Evolutionary conservation across 2,113 vertebrate species (phyloP).

Genomic region (Oncorhynchus tshawytscha): DNA sequence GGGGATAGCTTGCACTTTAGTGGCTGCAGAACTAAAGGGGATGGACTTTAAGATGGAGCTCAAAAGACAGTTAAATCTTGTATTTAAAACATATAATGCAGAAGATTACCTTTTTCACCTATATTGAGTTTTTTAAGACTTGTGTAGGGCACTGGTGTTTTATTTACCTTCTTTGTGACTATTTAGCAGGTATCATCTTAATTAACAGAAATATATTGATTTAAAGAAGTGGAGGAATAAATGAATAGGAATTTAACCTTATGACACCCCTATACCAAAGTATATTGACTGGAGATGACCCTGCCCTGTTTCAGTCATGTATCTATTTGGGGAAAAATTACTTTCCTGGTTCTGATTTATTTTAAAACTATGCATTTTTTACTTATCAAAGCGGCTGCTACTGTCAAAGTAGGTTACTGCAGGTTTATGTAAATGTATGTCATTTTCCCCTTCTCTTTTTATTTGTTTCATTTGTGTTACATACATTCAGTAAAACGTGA

Average conservation of each 20-base stretch:
- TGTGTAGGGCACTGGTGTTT: neutral
- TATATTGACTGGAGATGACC: neutral
- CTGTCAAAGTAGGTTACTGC: neutral
- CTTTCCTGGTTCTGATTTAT: neutral
- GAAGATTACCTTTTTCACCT: neutral
- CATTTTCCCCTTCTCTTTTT: neutral
- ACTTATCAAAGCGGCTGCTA: neutral
- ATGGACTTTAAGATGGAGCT: neutral
- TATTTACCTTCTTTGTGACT: neutral
- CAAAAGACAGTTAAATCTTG: neutral
- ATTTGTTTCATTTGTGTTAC: neutral
- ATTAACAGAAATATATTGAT: neutral
- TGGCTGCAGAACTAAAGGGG: neutral
- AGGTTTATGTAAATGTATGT: neutral
- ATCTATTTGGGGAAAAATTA: neutral
- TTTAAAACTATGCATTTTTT: neutral
- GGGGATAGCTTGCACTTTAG: neutral
- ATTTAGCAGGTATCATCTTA: neutral
- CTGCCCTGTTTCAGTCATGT: neutral
- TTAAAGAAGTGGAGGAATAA: neutral
- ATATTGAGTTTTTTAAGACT: neutral
- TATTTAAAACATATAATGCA: neutral
- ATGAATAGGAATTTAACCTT: neutral
- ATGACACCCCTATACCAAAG: conserved; percentile 23
- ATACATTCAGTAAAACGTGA: neutral